These are phyloP conservation scores for Lordiphosa andalusiaca DNA, from an alignment of 2,888 invertebrate species.

Conservation along the genomic window DNA sequence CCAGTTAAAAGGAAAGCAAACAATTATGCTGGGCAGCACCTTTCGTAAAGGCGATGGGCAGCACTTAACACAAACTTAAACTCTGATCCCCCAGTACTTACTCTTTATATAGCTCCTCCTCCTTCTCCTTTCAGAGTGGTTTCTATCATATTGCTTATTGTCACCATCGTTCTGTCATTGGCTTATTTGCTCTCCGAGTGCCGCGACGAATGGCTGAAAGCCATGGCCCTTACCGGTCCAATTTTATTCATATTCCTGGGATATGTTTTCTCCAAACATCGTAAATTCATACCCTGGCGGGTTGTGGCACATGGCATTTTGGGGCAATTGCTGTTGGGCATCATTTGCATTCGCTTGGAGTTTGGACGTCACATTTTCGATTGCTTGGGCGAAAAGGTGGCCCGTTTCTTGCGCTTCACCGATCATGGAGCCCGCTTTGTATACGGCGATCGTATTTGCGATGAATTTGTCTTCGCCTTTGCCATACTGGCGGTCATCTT, in stretches of 20 bases:
- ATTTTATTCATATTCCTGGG: conserved; percentile 79
- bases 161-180: background rate
- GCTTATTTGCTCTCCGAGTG: conserved; percentile 20
- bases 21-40: too few species aligned
- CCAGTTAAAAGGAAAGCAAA: too few species aligned
- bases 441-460: conserved; percentile 84
- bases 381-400: conserved; percentile 30
- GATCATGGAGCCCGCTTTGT: conserved; percentile 90
- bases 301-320: conserved; percentile 88
- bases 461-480: conserved; percentile 88
- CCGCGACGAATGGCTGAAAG: background rate
- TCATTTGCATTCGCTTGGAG: conserved; percentile 91
- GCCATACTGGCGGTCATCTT: conserved; percentile 93
- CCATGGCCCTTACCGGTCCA: conserved; percentile 28
- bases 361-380: conserved; percentile 73
- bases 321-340: conserved; percentile 90
- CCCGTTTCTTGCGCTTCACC: conserved; percentile 85
- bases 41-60: too few species aligned
- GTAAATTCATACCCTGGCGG: conserved; percentile 85
- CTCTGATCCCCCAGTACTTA: too few species aligned
- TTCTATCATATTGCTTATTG: conserved; percentile 21
- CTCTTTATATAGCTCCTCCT: too few species aligned
- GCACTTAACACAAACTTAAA: too few species aligned
- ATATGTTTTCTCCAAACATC: conserved; percentile 83
- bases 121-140: conserved; percentile 10